These are phyloP conservation scores for Phorcus lineatus DNA, from an alignment of 2,888 invertebrate genomes.

Conservation along the genomic window DNA sequence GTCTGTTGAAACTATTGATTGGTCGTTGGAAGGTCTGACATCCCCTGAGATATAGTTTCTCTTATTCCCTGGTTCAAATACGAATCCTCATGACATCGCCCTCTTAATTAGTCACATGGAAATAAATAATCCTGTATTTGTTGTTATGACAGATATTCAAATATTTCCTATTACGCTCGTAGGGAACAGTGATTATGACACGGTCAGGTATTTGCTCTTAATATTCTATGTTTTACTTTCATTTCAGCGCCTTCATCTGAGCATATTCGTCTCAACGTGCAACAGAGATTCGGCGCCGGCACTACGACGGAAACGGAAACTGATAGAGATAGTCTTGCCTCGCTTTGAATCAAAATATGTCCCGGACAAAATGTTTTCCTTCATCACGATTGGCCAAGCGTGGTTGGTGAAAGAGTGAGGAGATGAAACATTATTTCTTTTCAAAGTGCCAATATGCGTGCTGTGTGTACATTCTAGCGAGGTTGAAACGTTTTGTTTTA, in stretches of 20 bases:
- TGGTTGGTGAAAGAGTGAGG: background rate
- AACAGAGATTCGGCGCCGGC: slow-evolving; percentile 46
- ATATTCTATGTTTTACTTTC: slow-evolving; percentile 16
- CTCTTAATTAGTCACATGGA: background rate
- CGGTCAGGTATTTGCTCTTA: slow-evolving; percentile 4
- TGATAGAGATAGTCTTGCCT: slow-evolving; percentile 65
- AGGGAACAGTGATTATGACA: background rate
- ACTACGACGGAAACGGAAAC: slow-evolving; percentile 55
- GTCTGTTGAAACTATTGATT: too few relatives aligned
- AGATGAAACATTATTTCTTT: background rate
- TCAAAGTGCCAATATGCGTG: slow-evolving; percentile 10
- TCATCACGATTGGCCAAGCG: background rate
- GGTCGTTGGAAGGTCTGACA: too few relatives aligned
- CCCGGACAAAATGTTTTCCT: slow-evolving; percentile 15
- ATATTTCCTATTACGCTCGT: slow-evolving; percentile 10
- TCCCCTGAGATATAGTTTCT: too few relatives aligned
- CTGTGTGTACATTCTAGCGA: background rate
- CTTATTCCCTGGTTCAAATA: background rate
- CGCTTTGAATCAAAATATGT: slow-evolving; percentile 44
- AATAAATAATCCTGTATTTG: slow-evolving; percentile 17
- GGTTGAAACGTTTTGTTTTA: background rate
- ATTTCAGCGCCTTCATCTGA: slow-evolving; percentile 58
- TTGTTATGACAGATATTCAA: slow-evolving; percentile 15
- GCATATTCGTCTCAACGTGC: slow-evolving; percentile 62
- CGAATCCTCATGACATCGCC: background rate